A percentile compares a stretch with the other conserved stretches of the same genome.
These are phyloP conservation scores for Margarornis squamiger DNA, from an alignment of 2,797 vertebrate species.

Conservation along the genomic window DNA sequence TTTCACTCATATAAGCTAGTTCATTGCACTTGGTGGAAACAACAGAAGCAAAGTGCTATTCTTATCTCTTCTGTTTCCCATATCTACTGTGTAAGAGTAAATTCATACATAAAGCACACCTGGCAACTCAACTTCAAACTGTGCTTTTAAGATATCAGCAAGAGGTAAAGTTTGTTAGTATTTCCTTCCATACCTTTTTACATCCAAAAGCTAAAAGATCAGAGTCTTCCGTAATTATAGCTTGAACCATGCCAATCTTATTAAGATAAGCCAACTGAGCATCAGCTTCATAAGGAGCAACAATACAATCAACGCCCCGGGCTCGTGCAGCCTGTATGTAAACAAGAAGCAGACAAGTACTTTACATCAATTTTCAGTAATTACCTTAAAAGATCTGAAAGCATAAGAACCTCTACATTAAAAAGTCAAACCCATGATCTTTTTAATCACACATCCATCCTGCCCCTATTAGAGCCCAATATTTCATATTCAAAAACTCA, in stretches of 20 bases:
- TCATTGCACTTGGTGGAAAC: neutral
- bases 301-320: conserved; percentile 89
- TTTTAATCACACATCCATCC: neutral
- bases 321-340: conserved; percentile 82
- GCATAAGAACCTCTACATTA: neutral
- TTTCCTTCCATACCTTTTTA: conserved; percentile 85
- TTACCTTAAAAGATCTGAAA: neutral
- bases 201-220: conserved; percentile 97
- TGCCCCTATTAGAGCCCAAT: rapidly evolving
- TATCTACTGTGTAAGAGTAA: neutral
- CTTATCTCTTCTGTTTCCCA: neutral
- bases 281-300: conserved; percentile 97
- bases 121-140: neutral
- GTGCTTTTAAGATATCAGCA: neutral
- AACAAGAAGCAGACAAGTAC: neutral
- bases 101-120: neutral
- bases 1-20: neutral
- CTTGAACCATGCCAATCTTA: conserved; percentile 87
- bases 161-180: neutral
- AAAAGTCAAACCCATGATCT: neutral
- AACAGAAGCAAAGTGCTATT: neutral
- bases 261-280: conserved; percentile 93
- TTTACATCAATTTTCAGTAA: neutral
- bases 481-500: neutral
- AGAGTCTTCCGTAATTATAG: conserved; percentile 95